These are phyloP conservation scores for Aspiorhynchus laticeps DNA, from an alignment of 2,113 vertebrate species.

Conservation along the genomic window DNA sequence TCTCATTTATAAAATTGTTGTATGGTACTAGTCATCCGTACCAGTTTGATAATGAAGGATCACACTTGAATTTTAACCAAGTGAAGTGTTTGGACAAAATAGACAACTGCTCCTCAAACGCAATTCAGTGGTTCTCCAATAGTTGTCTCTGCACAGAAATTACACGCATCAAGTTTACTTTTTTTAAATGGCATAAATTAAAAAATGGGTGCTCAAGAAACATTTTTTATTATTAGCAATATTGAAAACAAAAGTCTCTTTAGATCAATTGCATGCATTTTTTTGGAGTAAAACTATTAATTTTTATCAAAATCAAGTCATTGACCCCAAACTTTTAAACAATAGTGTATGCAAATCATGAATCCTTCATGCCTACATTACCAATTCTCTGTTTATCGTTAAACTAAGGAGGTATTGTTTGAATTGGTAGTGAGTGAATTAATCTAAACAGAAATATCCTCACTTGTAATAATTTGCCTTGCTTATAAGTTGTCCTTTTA, in stretches of 20 bases:
- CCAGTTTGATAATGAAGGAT: neutral
- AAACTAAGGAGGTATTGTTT: neutral
- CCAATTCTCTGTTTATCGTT: neutral
- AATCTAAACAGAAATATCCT: neutral
- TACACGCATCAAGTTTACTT: neutral
- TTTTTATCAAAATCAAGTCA: too few species aligned
- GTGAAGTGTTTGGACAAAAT: neutral
- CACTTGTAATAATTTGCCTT: neutral
- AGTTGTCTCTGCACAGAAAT: neutral
- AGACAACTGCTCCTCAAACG: neutral
- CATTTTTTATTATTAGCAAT: too few species aligned
- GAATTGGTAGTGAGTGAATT: neutral
- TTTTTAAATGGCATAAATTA: neutral
- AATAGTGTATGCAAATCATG: too few species aligned
- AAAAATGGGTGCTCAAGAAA: too few species aligned
- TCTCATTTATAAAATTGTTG: neutral
- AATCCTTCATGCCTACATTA: neutral
- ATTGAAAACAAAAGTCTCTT: too few species aligned
- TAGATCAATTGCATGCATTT: too few species aligned
- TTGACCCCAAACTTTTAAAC: too few species aligned
- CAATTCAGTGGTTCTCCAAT: neutral
- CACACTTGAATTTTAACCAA: neutral
- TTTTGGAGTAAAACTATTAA: too few species aligned
- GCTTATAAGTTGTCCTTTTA: neutral
- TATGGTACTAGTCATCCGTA: neutral